A percentile compares a stretch with the other conserved stretches of the same genome.
Conservation (phyloP, 2,888 invertebrate species). For the Habrosyne pyritoides region DNA sequence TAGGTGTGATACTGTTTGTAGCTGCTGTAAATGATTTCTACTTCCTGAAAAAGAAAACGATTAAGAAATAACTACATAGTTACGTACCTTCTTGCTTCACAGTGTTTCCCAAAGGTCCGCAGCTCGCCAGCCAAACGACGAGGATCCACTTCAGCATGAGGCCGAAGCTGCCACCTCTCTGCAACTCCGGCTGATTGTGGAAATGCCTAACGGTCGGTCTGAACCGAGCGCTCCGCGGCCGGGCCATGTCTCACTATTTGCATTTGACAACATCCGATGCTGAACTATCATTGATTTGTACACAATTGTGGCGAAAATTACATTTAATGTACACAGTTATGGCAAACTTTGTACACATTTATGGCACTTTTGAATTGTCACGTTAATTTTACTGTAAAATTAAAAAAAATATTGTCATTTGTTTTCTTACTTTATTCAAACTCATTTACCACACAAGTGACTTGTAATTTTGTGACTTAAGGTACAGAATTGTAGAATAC, state of each 20-base stretch:
- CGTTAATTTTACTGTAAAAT: neutral
- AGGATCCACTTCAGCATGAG: conserved; percentile 77
- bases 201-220: conserved; percentile 74
- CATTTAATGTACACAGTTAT: neutral
- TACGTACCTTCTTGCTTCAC: conserved; percentile 78
- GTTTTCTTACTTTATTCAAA: neutral
- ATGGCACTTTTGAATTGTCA: neutral
- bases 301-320: conserved; percentile 2
- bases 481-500: neutral
- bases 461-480: too few relatives aligned
- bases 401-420: neutral
- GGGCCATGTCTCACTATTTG: conserved; percentile 52
- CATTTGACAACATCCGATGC: conserved; percentile 38
- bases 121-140: conserved; percentile 73
- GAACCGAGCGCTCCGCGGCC: conserved; percentile 25
- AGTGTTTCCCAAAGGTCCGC: conserved; percentile 72
- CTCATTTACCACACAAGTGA: neutral
- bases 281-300: conserved; percentile 38
- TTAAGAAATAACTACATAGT: too few relatives aligned
- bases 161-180: conserved; percentile 56
- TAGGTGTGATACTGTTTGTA: too few relatives aligned
- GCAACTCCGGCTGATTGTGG: conserved; percentile 78
- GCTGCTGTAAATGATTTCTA: neutral
- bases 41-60: neutral
- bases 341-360: neutral